Evolutionary conservation across 2,888 invertebrate genomes (phyloP), one percentile per base, ranked within the genome.

Genomic region (Halictus quadricinctus): DNA sequence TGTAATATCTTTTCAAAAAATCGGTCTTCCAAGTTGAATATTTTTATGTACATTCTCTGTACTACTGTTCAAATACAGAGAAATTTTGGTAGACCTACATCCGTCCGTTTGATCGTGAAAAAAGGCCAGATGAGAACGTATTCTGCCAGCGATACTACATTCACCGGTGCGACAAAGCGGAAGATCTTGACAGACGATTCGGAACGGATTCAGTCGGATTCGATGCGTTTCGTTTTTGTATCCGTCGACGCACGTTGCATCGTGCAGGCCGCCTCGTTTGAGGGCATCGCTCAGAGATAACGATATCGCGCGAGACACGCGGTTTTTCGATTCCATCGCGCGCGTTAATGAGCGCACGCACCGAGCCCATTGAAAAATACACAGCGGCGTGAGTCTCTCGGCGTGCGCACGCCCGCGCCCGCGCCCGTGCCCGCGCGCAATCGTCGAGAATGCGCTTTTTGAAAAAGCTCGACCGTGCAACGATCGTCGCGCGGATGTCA

Each of bases 291-390:
- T 43, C 54, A 70, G 77, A 70, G 77, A 77, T 70, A 77, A 77
- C 70, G 77, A 69, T 70, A 58, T 70, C 77, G 70, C 50, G 41
- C 69, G 50, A 76, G 77, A 77, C 77, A 25, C 41, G 50, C 64
- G 64, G 36, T 72, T 66, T 58, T 58, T 72, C 82, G 82, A 82
- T 77, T 69, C n/a, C 73, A 43, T 74, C 73, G 77, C 77, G 77
- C 83, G 83, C 83, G 83, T 84, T 84, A 84, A 84, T 77, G 83
- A 84, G 83, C 83, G 83, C 83, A 84, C 83, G 83, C 83, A 84
- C 70, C 50, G 41, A 21, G 69, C 41, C 21, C 41, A 69, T 41
- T 69, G 69, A 54, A n/a, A 41, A 21, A 60, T 13, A 25, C 13
- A 60, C n/a, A 58, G 25, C 58, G 58, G 25, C 60, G 13, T 54